Conservation (phyloP, 2,797 vertebrate genomes). For the Phoxinus dragarum region DNA sequence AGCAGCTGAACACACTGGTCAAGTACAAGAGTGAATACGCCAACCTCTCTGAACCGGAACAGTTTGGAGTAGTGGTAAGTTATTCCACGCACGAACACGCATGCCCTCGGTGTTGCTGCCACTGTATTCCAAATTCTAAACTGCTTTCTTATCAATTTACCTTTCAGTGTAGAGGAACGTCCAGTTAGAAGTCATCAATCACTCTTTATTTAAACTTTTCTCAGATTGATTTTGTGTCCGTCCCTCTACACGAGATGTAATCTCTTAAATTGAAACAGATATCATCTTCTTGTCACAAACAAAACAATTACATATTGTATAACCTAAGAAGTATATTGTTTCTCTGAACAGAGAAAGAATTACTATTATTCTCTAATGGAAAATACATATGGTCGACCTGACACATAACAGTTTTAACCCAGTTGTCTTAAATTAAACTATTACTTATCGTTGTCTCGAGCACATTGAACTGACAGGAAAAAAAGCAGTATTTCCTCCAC, state of each 20-base stretch:
- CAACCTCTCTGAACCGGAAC: conserved; percentile 92
- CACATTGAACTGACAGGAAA: not conserved
- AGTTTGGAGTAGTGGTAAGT: conserved; percentile 94
- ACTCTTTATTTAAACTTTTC: conserved; percentile 26
- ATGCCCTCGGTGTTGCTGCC: not conserved
- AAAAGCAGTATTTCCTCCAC: not conserved
- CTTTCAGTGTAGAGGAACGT: not conserved
- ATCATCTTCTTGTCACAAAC: not conserved
- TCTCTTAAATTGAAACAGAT: not conserved
- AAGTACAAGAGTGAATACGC: conserved; percentile 87
- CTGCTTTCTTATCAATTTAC: not conserved
- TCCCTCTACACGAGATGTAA: not conserved
- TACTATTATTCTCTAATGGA: not conserved
- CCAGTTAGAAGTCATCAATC: conserved; percentile 17
- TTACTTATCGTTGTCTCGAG: not conserved
- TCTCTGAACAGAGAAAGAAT: not conserved
- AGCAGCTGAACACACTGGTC: conserved; percentile 87
- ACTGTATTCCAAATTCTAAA: not conserved
- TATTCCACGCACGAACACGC: conserved; percentile 61
- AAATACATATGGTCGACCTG: not conserved
- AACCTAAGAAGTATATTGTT: not conserved
- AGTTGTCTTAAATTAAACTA: not conserved
- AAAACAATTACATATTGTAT: conserved; percentile 7
- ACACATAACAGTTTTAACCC: not conserved
- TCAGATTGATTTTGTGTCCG: not conserved